These are phyloP conservation scores for Genyomyrus donnyi DNA, from an alignment of 2,113 vertebrate species.

Conservation along the genomic window DNA sequence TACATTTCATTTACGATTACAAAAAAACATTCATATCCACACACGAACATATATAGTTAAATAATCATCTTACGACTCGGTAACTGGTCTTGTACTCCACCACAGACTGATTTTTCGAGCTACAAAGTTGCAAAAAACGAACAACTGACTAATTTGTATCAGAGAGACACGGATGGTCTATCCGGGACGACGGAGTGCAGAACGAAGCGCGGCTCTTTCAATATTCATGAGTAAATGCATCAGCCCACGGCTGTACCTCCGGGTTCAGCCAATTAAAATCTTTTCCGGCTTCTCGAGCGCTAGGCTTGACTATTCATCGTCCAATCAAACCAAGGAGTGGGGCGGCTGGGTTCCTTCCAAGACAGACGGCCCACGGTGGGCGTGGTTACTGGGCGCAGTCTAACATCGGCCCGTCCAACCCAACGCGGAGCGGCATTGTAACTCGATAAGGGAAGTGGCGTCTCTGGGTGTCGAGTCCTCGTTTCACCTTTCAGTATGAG, in stretches of 20 bases:
- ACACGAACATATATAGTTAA: conserved; percentile 6
- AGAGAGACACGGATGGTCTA: conserved; percentile 26
- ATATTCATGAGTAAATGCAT: conserved; percentile 49
- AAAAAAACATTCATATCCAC: not conserved
- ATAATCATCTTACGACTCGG: not conserved
- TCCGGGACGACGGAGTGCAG: conserved; percentile 19
- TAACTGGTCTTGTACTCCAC: not conserved
- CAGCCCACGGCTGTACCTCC: conserved; percentile 42
- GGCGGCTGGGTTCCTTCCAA: not conserved
- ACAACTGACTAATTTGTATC: not conserved
- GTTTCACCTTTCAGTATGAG: not conserved
- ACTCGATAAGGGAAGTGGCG: not conserved
- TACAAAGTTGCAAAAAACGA: not conserved
- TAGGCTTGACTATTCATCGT: not conserved
- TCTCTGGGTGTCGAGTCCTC: not conserved
- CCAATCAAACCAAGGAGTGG: not conserved
- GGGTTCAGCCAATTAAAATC: conserved; percentile 40
- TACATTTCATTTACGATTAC: not conserved
- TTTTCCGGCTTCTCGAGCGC: not conserved
- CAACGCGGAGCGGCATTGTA: not conserved
- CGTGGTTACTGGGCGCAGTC: not conserved
- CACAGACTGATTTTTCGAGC: not conserved
- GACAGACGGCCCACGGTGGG: not conserved
- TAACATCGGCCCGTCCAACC: not conserved
- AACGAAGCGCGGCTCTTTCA: conserved; percentile 30